Evolutionary conservation across 2,113 vertebrate species (phyloP).

Genomic region (Nerophis ophidion): DNA sequence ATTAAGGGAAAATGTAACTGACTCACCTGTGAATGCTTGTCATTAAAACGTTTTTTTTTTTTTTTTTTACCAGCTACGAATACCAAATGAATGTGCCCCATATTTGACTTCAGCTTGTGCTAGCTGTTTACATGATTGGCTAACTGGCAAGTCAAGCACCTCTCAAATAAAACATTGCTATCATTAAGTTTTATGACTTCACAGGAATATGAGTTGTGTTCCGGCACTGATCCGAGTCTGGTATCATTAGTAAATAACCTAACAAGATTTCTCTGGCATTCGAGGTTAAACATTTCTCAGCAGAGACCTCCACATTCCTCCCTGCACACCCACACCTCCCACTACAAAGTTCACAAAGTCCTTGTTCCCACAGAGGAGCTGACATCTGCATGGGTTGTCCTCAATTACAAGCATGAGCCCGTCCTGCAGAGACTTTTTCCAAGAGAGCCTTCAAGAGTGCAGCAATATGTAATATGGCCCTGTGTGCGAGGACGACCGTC

Average conservation of each 20-base stretch:
- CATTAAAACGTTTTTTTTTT: not conserved
- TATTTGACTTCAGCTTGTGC: not conserved
- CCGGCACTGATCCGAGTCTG: not conserved
- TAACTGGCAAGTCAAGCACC: not conserved
- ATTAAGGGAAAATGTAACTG: not conserved
- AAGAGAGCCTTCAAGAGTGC: constrained; percentile 37
- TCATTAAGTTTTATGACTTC: not conserved
- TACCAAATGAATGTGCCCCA: not conserved
- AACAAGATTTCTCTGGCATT: not conserved
- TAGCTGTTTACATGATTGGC: too few species aligned
- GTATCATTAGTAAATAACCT: not conserved
- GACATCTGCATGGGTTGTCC: constrained; percentile 38
- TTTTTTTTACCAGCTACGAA: not conserved
- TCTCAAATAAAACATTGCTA: not conserved
- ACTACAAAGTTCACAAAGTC: constrained; percentile 46
- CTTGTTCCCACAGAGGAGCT: constrained; percentile 27
- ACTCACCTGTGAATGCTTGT: not conserved
- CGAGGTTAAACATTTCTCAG: constrained; percentile 11
- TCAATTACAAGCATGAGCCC: constrained; percentile 46
- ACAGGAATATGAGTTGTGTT: not conserved
- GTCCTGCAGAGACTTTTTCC: constrained; percentile 44
- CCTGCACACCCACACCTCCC: constrained; percentile 34
- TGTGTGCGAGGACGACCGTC: constrained; percentile 17
- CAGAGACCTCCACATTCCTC: constrained; percentile 18
- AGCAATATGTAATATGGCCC: constrained; percentile 31